These are phyloP conservation scores for Callipepla squamata DNA, from an alignment of 2,113 vertebrate species.

Conservation along the genomic window DNA sequence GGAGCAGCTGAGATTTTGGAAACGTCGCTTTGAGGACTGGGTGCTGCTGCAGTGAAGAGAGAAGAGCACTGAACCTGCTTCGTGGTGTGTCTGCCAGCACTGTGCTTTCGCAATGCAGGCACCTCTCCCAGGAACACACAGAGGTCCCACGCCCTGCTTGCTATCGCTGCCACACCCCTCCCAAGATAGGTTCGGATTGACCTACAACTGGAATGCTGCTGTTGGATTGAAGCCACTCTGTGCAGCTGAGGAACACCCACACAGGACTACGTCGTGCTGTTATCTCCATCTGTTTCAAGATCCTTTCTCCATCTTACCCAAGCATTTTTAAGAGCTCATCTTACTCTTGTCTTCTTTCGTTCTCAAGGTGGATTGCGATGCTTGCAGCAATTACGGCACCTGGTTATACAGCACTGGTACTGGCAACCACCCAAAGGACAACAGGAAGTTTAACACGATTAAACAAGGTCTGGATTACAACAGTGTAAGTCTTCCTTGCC, in stretches of 20 bases:
- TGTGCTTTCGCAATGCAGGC: fast-evolving
- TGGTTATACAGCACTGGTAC: conserved; percentile 85
- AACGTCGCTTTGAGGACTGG: fast-evolving
- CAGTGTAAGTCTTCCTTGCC: conserved; percentile 63
- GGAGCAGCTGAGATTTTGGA: neutral
- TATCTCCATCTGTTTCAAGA: neutral
- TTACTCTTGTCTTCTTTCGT: neutral
- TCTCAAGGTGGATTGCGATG: conserved; percentile 80
- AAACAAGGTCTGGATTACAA: conserved; percentile 85
- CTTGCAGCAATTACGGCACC: conserved; percentile 87
- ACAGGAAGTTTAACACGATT: conserved; percentile 87
- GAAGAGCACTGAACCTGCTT: neutral
- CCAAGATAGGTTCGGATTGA: neutral
- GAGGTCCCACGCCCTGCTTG: neutral
- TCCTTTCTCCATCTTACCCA: neutral
- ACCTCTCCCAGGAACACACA: neutral
- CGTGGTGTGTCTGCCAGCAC: fast-evolving
- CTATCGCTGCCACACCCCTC: neutral
- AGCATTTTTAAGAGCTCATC: neutral
- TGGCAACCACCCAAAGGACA: conserved; percentile 85
- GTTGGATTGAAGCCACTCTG: neutral
- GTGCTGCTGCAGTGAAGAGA: neutral
- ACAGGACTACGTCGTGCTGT: neutral
- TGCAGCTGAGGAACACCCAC: neutral
- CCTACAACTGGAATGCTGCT: neutral